Evolutionary conservation across 1,140 invertebrate species (phyloP).

Genomic region (Armadillidium nasatum): DNA sequence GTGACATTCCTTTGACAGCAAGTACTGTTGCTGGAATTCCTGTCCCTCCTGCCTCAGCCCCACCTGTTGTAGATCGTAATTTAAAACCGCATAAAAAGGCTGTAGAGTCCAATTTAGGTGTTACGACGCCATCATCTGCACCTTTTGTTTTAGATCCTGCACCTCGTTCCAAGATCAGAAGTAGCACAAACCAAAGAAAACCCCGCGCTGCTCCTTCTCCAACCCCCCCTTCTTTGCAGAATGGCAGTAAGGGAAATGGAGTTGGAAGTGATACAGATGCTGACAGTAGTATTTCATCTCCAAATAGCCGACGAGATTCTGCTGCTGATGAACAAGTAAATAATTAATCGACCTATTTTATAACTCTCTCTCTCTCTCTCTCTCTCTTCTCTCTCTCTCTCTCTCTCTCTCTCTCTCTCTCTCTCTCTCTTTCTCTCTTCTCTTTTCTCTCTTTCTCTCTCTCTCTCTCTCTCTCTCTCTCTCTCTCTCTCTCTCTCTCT

Average conservation of each 20-base stretch:
- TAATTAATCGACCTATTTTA: too few relatives aligned
- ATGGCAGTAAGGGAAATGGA: conserved; percentile 31
- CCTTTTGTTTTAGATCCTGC: conserved; percentile 39
- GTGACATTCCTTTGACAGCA: conserved; percentile 37
- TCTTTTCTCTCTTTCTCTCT: too few relatives aligned
- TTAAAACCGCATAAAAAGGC: conserved; percentile 52
- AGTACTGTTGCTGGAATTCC: conserved; percentile 30
- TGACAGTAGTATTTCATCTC: conserved; percentile 25
- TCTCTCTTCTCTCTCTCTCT: too few relatives aligned
- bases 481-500: too few relatives aligned
- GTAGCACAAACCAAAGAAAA: conserved; percentile 37
- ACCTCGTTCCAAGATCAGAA: conserved; percentile 18
- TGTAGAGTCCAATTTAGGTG: conserved; percentile 27
- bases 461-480: too few relatives aligned
- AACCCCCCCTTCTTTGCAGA: conserved; percentile 44
- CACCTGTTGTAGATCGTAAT: conserved; percentile 56
- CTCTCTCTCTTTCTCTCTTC: too few relatives aligned
- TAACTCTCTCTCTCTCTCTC: too few relatives aligned
- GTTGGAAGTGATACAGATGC: conserved; percentile 29
- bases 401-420: too few relatives aligned
- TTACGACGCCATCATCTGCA: conserved; percentile 10
- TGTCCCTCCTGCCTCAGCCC: conserved; percentile 47
- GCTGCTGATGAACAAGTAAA: conserved; percentile 41
- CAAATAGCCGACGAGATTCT: conserved; percentile 37
- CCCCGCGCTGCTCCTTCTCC: conserved; percentile 49